Conservation (phyloP, 2,888 invertebrate genomes). For the Mylabris sibirica region DNA sequence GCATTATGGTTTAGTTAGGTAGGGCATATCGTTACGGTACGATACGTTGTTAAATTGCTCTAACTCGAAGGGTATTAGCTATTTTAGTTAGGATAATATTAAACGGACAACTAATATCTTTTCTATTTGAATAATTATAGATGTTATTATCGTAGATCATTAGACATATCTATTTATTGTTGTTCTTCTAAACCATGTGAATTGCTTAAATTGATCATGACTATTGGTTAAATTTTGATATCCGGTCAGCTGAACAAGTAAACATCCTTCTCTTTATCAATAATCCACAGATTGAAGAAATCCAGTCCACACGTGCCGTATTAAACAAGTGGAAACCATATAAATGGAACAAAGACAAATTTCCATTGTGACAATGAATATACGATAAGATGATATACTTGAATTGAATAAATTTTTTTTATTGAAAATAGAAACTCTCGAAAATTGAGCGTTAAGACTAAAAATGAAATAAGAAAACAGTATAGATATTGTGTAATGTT, state of each 20-base stretch:
- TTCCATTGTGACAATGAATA: slow-evolving; percentile 3
- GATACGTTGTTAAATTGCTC: slow-evolving; percentile 39
- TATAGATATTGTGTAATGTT: slow-evolving; percentile 32
- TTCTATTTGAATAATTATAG: slow-evolving; percentile 36
- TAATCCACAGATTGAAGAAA: neutral
- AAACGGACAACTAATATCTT: slow-evolving; percentile 36
- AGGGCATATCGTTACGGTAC: slow-evolving; percentile 35
- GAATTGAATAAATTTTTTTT: neutral
- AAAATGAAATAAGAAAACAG: slow-evolving; percentile 31
- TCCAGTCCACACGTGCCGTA: neutral
- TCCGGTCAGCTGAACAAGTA: neutral
- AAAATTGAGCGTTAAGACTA: slow-evolving; percentile 36
- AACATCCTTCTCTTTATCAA: neutral
- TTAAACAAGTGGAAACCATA: neutral
- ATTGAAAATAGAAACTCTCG: slow-evolving; percentile 21
- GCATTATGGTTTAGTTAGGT: slow-evolving; percentile 46
- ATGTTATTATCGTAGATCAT: slow-evolving; percentile 34
- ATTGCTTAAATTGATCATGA: neutral
- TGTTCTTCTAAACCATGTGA: neutral
- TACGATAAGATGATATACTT: neutral
- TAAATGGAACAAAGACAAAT: neutral
- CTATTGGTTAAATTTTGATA: neutral
- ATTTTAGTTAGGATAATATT: slow-evolving; percentile 26
- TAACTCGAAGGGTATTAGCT: slow-evolving; percentile 27
- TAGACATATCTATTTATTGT: slow-evolving; percentile 28